Evolutionary conservation across 1,140 invertebrate genomes (phyloP), one percentile per base, ranked within the genome.

Genomic region (Drosophila subpulchrella): DNA sequence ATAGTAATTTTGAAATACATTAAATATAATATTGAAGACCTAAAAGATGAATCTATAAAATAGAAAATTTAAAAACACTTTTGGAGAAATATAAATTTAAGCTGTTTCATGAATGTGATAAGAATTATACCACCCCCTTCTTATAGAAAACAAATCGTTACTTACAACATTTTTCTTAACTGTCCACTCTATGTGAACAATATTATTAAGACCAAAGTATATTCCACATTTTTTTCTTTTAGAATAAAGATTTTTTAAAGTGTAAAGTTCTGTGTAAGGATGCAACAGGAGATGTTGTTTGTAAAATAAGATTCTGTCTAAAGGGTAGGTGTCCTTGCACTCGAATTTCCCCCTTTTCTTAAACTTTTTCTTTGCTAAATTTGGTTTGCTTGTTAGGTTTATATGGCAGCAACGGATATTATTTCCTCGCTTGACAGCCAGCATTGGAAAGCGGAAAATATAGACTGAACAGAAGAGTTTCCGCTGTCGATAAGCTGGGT

Each of bases 351-450:
- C 44, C 27, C 5, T 41, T 63, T 44, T 38, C 39, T 41, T 27
- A 46, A 46, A 12, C 36, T 62, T 47, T 74, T 20, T 41, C 15
- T 44, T 42, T 17, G 20, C 12, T 48, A 65, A 79, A 74, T 79
- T 74, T 79, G 34, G 46, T 66, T 73, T 67, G 44, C 55, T 73
- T 78, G 75, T 54, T 60, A 41, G 44, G 17, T 36, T 48, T 55
- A 46, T 47, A 4, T 36, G 46, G 27, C 74, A 70, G 57, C 47
- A 70, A 34, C 71, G 78, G 62, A 75, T 80, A 80, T 80, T 80
- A 81, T 78, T 59, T 66, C 42, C 39, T 59, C n/a, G 44, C 27
- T 15, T 42, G 79, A 78, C 74, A 74, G 54, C 48, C 44, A 24
- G 50, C 70, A 36, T 34, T 58, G 30, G 57, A 11, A 48, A 39